Conservation (phyloP, 2,888 invertebrate genomes). For the Gasteruption jaculator region DNA sequence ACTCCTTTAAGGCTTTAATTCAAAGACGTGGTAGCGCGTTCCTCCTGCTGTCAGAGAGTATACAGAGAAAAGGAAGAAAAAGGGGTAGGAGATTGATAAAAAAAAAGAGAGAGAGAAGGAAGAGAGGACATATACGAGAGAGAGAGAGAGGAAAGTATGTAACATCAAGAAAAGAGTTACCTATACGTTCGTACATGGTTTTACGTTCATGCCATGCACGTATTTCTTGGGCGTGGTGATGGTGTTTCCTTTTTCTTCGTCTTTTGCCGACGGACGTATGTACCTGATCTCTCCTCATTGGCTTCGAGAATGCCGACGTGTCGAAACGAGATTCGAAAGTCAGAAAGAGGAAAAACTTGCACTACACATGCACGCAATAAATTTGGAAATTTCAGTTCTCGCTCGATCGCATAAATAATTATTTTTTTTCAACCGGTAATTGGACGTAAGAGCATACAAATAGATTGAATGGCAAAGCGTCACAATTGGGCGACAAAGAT, state of each 20-base stretch:
- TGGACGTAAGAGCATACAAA: no score
- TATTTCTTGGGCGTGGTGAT: constrained; percentile 43
- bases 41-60: constrained; percentile 27
- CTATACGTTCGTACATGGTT: constrained; percentile 22
- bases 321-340: constrained; percentile 36
- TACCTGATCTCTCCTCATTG: constrained; percentile 35
- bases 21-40: constrained; percentile 34
- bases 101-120: neutral
- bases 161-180: constrained; percentile 20
- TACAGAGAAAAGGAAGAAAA: constrained; percentile 8
- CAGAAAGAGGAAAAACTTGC: constrained; percentile 29
- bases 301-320: constrained; percentile 33
- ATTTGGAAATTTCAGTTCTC: constrained; percentile 28
- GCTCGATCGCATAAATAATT: no score
- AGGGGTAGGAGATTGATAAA: neutral
- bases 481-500: no score
- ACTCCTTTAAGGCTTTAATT: constrained; percentile 33
- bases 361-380: constrained; percentile 21
- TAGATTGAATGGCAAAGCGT: no score
- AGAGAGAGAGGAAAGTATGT: constrained; percentile 12
- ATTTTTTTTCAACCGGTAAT: no score
- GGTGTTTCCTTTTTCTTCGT: constrained; percentile 34
- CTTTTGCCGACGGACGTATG: constrained; percentile 27
- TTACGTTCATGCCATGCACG: constrained; percentile 38
- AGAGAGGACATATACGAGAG: constrained; percentile 3